A percentile compares a stretch with the other conserved stretches of the same genome.
These are phyloP conservation scores for Scolopax mira DNA, from an alignment of 2,113 vertebrate species.

Conservation along the genomic window DNA sequence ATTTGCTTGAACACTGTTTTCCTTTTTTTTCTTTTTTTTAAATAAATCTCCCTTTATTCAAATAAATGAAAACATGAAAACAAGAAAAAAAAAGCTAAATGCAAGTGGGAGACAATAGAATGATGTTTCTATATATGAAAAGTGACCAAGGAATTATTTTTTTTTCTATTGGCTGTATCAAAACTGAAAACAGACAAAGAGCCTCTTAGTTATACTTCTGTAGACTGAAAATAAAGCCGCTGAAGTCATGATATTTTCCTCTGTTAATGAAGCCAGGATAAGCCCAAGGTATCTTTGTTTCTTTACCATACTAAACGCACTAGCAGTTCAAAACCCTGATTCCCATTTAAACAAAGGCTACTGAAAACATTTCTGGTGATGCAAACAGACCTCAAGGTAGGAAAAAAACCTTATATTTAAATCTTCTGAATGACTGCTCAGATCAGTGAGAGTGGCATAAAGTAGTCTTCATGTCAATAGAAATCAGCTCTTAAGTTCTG, in stretches of 20 bases:
- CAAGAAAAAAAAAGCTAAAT: neutral
- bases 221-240: neutral
- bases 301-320: neutral
- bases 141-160: neutral
- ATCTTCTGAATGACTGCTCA: neutral
- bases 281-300: neutral
- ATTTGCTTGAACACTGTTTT: neutral
- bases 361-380: neutral
- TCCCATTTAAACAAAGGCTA: neutral
- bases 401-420: neutral
- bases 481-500: neutral
- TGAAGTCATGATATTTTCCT: neutral
- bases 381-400: neutral
- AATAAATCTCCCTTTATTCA: neutral
- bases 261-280: neutral
- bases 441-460: neutral
- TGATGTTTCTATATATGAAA: neutral
- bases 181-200: constrained; percentile 13
- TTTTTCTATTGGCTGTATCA: neutral
- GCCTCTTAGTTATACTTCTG: neutral
- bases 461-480: neutral
- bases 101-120: neutral
- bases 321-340: neutral
- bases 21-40: neutral
- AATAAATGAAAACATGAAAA: neutral